Percentiles rank a stretch among this genome's conserved stretches.
Conservation (phyloP, 1,140 invertebrate species). For the Hypsibius dujardini region DNA sequence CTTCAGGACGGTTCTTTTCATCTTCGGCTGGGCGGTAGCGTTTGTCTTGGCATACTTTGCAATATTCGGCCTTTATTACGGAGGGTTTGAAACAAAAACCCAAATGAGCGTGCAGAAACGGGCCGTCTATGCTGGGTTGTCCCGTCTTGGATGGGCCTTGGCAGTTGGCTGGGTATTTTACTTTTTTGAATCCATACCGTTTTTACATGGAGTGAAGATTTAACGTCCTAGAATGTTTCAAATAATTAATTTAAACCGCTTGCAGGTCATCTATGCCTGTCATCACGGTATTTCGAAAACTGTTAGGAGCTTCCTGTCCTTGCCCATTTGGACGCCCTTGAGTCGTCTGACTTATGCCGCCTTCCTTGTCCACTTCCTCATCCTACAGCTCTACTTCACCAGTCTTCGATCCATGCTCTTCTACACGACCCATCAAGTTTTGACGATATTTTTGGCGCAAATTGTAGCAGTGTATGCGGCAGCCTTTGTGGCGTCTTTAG, state of each 20-base stretch:
- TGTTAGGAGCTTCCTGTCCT: not conserved
- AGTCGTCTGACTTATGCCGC: conserved; percentile 3
- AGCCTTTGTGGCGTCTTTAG: not conserved
- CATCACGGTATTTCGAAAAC: not conserved
- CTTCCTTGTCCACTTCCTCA: not conserved
- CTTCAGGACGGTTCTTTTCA: not conserved
- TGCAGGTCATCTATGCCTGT: not conserved
- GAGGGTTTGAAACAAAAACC: too few relatives aligned
- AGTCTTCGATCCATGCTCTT: not conserved
- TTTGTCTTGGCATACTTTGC: too few relatives aligned
- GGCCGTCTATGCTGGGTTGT: not conserved
- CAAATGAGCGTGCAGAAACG: not conserved
- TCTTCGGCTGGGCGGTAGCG: too few relatives aligned
- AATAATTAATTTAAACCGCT: too few relatives aligned
- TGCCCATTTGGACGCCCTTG: not conserved
- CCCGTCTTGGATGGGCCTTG: not conserved
- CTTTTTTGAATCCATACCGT: too few relatives aligned
- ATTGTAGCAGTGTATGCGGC: not conserved
- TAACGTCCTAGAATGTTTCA: too few relatives aligned
- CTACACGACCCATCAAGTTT: not conserved
- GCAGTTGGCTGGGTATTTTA: not conserved
- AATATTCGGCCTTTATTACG: too few relatives aligned
- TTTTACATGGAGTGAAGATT: too few relatives aligned
- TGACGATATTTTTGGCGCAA: not conserved
- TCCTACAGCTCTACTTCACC: conserved; percentile 11